phyloP scores from a whole-genome alignment of 2,797 vertebrate species.

The Sebastes nivosus region DNA sequence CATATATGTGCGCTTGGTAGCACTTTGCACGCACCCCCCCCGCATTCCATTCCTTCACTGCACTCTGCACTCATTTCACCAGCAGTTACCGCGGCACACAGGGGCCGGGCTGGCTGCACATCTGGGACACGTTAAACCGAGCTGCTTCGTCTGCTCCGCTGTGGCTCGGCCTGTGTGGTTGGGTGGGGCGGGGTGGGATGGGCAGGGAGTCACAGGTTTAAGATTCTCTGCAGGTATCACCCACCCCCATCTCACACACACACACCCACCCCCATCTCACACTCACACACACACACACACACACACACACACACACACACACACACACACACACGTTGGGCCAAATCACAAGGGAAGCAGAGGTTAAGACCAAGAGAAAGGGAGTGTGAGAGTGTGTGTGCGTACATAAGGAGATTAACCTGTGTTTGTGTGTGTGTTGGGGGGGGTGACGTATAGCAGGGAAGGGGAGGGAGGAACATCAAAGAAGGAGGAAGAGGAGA shows the following conservation, averaged over 20 bases:
- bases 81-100: constrained; percentile 47
- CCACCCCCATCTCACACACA: no score
- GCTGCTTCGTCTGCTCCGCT: constrained; percentile 60
- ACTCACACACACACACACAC: no score
- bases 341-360: constrained; percentile 2
- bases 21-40: constrained; percentile 8
- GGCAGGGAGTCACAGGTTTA: constrained; percentile 52
- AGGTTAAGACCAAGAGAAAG: constrained; percentile 39
- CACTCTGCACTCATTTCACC: constrained; percentile 34
- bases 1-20: neutral
- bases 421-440: constrained; percentile 4
- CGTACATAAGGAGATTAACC: constrained; percentile 43
- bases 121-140: constrained; percentile 80
- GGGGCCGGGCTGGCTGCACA: constrained; percentile 65
- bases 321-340: neutral
- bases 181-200: constrained; percentile 19
- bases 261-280: no score
- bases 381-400: neutral
- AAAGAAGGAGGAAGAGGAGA: constrained; percentile 51
- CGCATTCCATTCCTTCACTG: constrained; percentile 4
- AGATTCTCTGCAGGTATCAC: constrained; percentile 57
- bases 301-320: neutral
- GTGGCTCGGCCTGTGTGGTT: constrained; percentile 38
- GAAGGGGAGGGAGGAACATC: constrained; percentile 36
- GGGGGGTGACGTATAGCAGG: constrained; percentile 12